Evolutionary conservation across 2,888 invertebrate genomes (phyloP), one percentile per base, ranked within the genome.

Genomic region (Lasioglossum zephyrum): DNA sequence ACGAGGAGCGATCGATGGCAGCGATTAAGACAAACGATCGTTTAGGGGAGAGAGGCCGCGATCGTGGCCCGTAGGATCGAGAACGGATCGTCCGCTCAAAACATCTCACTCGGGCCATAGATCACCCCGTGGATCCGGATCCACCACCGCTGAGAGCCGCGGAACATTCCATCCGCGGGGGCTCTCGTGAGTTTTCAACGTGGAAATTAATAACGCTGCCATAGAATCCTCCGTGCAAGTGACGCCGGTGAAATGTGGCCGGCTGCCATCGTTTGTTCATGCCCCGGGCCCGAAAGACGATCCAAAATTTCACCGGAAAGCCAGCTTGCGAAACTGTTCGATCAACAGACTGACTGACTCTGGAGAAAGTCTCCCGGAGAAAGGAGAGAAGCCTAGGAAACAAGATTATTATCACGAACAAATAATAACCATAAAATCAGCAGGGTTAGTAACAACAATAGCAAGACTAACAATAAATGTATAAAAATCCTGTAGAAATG

Each of bases 21-120:
- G 91, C 93, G 94, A 94, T 95, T 94, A 94, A 93, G 93, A 91
- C 92, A 93, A 94, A 94, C 93, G 94, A 94, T 93, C 94, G 94
- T 94, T 94, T 94, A 95, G 88, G 86, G 87, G 85, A 92, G 90
- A 91, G 90, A 89, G 88, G 86, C 86, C 85, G 87, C 86, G 89
- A 88, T 89, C 91, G 87, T 87, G 80, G 87, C 70, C 88, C 80
- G 87, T 88, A 92, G 91, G 92, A 94, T 94, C 93, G 93, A 89
- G 92, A 92, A 95, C 93, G 91, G 93, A 95, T 95, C 92, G 92
- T 92, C 93, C 93, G 90, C 88, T 94, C 94, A 93, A 93, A 95
- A 94, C 94, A 93, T 95, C 94, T 95, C 94, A 94, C 94, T 95
- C 93, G 93, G 88, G 63, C 92, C 91, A 94, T 95, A 94, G 94